These are phyloP conservation scores for Aphelinus atriplicis DNA, from an alignment of 1,140 invertebrate genomes.

Conservation along the genomic window DNA sequence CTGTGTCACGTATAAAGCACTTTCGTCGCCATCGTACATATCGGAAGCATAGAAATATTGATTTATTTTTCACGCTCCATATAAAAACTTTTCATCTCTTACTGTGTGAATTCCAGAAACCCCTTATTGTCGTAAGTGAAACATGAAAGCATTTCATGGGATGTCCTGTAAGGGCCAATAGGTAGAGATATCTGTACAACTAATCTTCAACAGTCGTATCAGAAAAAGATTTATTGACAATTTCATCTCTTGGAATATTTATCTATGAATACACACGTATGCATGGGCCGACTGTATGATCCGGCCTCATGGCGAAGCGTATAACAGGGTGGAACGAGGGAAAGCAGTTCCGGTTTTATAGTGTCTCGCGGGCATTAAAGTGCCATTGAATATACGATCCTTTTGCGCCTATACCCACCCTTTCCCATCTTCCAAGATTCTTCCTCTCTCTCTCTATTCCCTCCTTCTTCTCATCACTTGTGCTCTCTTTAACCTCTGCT, in stretches of 20 bases:
- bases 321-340: constrained; percentile 2
- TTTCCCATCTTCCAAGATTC: neutral
- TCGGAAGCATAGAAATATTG: too few relatives aligned
- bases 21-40: too few relatives aligned
- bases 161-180: too few relatives aligned
- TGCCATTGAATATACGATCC: constrained; percentile 9
- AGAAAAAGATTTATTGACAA: constrained; percentile 27
- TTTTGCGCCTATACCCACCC: neutral
- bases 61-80: too few relatives aligned
- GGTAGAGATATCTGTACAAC: neutral
- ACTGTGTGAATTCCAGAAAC: too few relatives aligned
- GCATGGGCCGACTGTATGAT: too few relatives aligned
- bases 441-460: neutral
- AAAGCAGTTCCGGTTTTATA: constrained; percentile 38
- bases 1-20: too few relatives aligned
- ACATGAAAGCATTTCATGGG: too few relatives aligned
- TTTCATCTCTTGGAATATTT: neutral
- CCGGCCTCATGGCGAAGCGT: neutral
- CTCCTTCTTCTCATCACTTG: neutral
- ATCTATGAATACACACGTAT: neutral
- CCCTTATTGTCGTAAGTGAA: too few relatives aligned
- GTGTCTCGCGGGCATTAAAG: constrained; percentile 36
- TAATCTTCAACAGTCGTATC: constrained; percentile 31
- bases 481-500: neutral
- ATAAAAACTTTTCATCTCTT: too few relatives aligned